Conservation (phyloP, 2,797 vertebrate species). For the Ataeniobius toweri region DNA sequence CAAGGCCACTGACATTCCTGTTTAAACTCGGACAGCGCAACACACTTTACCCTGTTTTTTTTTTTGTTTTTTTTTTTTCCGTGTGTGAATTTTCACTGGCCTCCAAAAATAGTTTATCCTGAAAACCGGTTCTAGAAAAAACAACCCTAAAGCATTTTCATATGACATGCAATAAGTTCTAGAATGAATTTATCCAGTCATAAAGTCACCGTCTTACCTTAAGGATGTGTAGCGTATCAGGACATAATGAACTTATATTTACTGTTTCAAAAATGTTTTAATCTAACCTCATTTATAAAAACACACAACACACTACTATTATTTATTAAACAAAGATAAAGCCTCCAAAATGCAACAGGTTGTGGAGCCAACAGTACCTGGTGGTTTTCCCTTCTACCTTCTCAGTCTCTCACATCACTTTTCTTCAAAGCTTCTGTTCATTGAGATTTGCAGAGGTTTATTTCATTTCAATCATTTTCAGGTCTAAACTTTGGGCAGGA, state of each 20-base stretch:
- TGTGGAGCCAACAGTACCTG: too few relatives aligned
- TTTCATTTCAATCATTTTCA: too few relatives aligned
- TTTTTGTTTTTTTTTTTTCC: neutral
- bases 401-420: too few relatives aligned
- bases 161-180: neutral
- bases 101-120: neutral
- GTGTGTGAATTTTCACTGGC: neutral
- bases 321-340: too few relatives aligned
- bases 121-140: neutral
- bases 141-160: neutral
- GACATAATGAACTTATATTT: neutral
- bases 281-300: too few relatives aligned
- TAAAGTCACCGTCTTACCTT: neutral
- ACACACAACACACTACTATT: too few relatives aligned
- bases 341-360: too few relatives aligned
- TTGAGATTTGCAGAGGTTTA: too few relatives aligned
- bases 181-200: neutral
- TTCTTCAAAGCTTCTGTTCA: too few relatives aligned
- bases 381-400: too few relatives aligned
- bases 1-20: conserved; percentile 6
- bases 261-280: too few relatives aligned
- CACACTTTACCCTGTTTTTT: conserved; percentile 27
- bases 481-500: too few relatives aligned
- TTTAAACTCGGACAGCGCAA: conserved; percentile 9
- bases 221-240: neutral